phyloP scores from a whole-genome alignment of 2,888 invertebrate genomes.

The Acronicta psi region DNA sequence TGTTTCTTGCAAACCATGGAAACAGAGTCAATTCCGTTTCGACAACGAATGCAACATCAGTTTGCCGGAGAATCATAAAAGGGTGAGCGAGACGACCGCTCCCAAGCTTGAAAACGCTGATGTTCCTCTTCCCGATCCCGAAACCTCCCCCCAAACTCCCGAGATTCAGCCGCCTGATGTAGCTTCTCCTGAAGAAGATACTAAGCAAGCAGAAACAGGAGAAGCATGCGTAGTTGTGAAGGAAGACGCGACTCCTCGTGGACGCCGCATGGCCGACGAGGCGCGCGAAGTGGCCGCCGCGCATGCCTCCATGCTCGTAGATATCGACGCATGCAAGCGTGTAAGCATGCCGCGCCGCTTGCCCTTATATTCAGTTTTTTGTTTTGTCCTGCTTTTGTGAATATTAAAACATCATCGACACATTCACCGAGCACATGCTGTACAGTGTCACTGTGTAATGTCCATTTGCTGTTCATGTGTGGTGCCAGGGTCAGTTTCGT shows the following conservation, averaged over 20 bases:
- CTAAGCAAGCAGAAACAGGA: slow-evolving; percentile 68
- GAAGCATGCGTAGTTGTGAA: slow-evolving; percentile 85
- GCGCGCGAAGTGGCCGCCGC: slow-evolving; percentile 86
- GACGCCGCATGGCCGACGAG: slow-evolving; percentile 83
- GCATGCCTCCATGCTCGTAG: slow-evolving; percentile 88
- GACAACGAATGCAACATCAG: slow-evolving; percentile 99
- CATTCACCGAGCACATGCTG: slow-evolving; percentile 50
- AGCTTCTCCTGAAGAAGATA: slow-evolving; percentile 75
- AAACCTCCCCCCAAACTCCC: slow-evolving; percentile 63
- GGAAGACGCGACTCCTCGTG: slow-evolving; percentile 82
- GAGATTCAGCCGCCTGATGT: slow-evolving; percentile 66
- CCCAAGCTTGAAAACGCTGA: slow-evolving; percentile 81
- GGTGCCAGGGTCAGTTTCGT: slow-evolving; percentile 95
- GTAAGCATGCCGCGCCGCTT: slow-evolving; percentile 90
- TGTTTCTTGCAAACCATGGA: slow-evolving; percentile 80
- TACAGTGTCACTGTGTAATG: slow-evolving; percentile 53
- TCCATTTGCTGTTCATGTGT: slow-evolving; percentile 68
- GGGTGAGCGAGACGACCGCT: slow-evolving; percentile 94
- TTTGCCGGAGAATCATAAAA: slow-evolving; percentile 99
- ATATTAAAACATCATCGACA: slow-evolving; percentile 15
- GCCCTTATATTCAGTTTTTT: slow-evolving; percentile 71
- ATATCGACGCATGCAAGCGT: slow-evolving; percentile 91
- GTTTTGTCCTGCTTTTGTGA: slow-evolving; percentile 58
- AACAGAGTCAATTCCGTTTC: slow-evolving; percentile 99
- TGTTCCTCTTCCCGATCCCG: slow-evolving; percentile 63